Percentiles rank a stretch among this genome's conserved stretches.
phyloP scores from a whole-genome alignment of 2,888 invertebrate genomes.

The Protodeltote pygarga region DNA sequence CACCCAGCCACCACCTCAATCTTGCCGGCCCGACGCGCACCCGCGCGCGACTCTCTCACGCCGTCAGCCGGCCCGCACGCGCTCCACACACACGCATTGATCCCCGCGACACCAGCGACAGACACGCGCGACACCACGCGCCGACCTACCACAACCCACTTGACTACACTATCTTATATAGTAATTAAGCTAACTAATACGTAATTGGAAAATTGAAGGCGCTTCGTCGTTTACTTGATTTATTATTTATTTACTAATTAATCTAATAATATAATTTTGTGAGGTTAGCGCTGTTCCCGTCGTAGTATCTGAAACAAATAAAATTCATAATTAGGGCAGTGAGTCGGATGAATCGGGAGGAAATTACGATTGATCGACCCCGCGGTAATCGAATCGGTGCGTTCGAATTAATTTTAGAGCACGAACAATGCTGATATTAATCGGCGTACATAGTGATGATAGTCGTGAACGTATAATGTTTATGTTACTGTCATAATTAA shows the following conservation, averaged over 20 bases:
- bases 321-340: conserved; percentile 60
- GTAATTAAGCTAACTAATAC: conserved; percentile 63
- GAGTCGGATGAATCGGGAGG: conserved; percentile 53
- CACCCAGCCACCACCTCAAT: conserved; percentile 85
- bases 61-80: conserved; percentile 42
- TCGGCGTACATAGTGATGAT: background rate
- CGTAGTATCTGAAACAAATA: conserved; percentile 78
- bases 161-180: conserved; percentile 61
- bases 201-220: conserved; percentile 79
- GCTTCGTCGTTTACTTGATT: conserved; percentile 75
- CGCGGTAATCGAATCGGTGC: conserved; percentile 58
- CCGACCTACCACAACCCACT: conserved; percentile 58
- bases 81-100: conserved; percentile 53
- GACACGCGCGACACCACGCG: conserved; percentile 39
- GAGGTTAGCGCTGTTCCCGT: conserved; percentile 61
- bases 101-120: conserved; percentile 23
- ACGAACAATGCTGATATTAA: conserved; percentile 27
- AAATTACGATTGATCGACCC: conserved; percentile 64
- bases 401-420: conserved; percentile 61
- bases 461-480: conserved; percentile 5
- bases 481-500: conserved; percentile 32
- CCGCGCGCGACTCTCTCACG: conserved; percentile 53
- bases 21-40: conserved; percentile 70
- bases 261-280: conserved; percentile 56
- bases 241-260: conserved; percentile 55